A percentile compares a stretch with the other conserved stretches of the same genome.
phyloP scores from a whole-genome alignment of 2,113 vertebrate genomes.

The Ranitomeya variabilis region DNA sequence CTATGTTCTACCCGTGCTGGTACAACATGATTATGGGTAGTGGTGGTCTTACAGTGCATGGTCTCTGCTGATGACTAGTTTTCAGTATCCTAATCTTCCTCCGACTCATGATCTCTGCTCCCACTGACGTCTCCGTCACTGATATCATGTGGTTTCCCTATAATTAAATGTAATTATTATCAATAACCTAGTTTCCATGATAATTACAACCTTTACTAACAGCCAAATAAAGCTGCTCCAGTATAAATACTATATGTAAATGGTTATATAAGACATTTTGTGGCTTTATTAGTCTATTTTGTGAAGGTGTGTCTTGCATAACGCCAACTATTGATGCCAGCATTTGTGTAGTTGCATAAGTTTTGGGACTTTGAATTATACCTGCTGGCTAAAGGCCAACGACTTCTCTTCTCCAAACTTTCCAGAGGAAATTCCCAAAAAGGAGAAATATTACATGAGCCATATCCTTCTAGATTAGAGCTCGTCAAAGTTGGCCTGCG shows the following conservation, averaged over 20 bases:
- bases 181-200: slow-evolving; percentile 33
- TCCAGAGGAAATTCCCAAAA: too few species aligned
- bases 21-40: background rate
- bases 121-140: background rate
- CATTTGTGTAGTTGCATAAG: background rate
- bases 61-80: background rate
- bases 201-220: slow-evolving; percentile 25
- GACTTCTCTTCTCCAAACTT: too few species aligned
- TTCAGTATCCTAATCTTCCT: background rate
- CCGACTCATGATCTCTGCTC: background rate
- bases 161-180: slow-evolving; percentile 20
- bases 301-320: background rate
- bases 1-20: background rate
- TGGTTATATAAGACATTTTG: slow-evolving; percentile 17
- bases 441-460: too few species aligned
- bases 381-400: background rate
- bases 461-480: too few species aligned
- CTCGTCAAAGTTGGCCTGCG: too few species aligned
- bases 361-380: background rate
- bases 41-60: background rate
- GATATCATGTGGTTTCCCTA: slow-evolving; percentile 8
- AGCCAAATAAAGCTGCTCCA: background rate
- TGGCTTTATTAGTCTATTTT: background rate
- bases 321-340: background rate
- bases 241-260: background rate